phyloP scores from a whole-genome alignment of 1,140 invertebrate genomes.

The Colletes gigas region DNA sequence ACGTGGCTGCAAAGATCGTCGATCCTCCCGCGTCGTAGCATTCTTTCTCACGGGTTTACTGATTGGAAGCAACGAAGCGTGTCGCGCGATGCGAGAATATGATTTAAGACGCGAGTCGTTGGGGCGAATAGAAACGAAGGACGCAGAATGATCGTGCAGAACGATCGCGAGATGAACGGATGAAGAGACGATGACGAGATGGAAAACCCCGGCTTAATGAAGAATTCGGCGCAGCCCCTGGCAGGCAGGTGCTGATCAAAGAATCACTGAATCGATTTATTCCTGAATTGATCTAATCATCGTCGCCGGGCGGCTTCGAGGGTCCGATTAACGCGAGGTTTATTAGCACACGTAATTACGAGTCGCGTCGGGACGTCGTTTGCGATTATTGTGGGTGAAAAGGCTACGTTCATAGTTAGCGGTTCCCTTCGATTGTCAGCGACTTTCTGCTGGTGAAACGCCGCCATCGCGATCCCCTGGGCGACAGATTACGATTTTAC shows the following conservation, averaged over 20 bases:
- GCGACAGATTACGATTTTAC: background rate
- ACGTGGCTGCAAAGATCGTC: background rate
- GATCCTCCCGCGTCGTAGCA: background rate
- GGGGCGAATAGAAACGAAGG: slow-evolving; percentile 44
- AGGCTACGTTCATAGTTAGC: background rate
- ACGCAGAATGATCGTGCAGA: slow-evolving; percentile 60
- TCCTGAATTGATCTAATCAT: slow-evolving; percentile 63
- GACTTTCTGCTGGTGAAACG: background rate
- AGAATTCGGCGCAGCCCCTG: slow-evolving; percentile 57
- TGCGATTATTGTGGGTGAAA: background rate
- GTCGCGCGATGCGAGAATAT: slow-evolving; percentile 41
- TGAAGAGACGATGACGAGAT: slow-evolving; percentile 64
- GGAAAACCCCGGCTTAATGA: slow-evolving; percentile 60
- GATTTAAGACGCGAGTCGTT: slow-evolving; percentile 62
- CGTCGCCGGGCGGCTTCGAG: background rate
- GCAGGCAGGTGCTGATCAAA: slow-evolving; percentile 57
- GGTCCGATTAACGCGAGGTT: slow-evolving; percentile 5
- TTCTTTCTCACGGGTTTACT: slow-evolving; percentile 48
- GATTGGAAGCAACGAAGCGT: slow-evolving; percentile 44
- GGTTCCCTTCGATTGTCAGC: background rate
- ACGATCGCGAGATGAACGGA: slow-evolving; percentile 33
- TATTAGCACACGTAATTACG: slow-evolving; percentile 29
- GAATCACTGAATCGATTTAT: slow-evolving; percentile 64
- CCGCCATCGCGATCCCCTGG: background rate
- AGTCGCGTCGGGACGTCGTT: background rate